Evolutionary conservation across 2,113 vertebrate genomes (phyloP).

Genomic region (Casuarius casuarius): DNA sequence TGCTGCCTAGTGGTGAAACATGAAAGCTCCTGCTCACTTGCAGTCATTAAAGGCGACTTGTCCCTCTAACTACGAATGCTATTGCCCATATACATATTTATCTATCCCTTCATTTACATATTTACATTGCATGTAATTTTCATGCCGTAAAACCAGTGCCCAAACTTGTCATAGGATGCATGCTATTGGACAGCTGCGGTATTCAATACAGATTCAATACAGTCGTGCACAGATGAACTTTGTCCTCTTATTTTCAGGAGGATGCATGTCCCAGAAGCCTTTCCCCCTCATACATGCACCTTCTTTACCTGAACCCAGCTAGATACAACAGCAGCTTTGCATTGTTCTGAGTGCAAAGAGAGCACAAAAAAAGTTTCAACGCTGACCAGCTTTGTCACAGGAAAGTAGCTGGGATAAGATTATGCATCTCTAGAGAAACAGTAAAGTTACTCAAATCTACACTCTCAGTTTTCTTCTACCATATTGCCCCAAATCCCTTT

Average conservation of each 20-base stretch:
- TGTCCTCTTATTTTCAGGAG: not conserved
- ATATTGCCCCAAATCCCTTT: not conserved
- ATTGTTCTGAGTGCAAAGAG: not conserved
- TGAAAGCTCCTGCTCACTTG: not conserved
- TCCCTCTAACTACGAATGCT: not conserved
- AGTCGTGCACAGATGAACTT: not conserved
- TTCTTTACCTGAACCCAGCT: too few species aligned
- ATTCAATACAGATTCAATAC: not conserved
- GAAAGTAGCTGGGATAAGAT: not conserved
- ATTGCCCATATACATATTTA: not conserved
- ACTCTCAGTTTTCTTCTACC: not conserved
- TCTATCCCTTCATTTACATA: not conserved
- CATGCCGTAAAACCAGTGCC: not conserved
- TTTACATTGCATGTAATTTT: not conserved
- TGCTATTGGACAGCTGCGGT: not conserved
- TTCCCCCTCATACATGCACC: not conserved
- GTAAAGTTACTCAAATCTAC: not conserved
- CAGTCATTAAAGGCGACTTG: not conserved
- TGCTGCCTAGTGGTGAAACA: constrained; percentile 35
- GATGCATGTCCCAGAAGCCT: not conserved
- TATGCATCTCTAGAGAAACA: not conserved
- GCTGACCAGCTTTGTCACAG: not conserved
- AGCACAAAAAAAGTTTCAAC: not conserved
- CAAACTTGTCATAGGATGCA: not conserved
- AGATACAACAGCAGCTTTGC: not conserved